phyloP scores from a whole-genome alignment of 2,888 invertebrate species.

The Sthenelais limicola region DNA sequence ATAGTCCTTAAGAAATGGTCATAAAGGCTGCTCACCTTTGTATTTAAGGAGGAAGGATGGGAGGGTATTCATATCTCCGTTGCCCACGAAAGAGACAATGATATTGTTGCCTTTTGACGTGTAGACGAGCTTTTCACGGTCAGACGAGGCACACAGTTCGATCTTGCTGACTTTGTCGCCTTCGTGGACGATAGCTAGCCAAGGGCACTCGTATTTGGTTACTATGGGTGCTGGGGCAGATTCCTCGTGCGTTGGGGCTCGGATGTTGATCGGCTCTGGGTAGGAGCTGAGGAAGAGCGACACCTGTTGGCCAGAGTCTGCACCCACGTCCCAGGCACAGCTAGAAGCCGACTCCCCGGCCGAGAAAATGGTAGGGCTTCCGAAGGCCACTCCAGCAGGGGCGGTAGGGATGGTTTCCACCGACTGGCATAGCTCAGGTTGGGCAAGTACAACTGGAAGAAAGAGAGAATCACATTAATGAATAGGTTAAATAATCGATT shows the following conservation, averaged over 20 bases:
- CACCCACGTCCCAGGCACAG: slow-evolving; percentile 25
- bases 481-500: too few species aligned
- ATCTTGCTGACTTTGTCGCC: slow-evolving; percentile 5
- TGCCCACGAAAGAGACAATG: slow-evolving; percentile 18
- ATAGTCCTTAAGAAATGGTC: background rate
- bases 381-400: slow-evolving; percentile 2
- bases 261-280: slow-evolving; percentile 6
- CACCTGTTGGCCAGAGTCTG: slow-evolving; percentile 25
- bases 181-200: slow-evolving; percentile 13
- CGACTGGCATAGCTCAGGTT: slow-evolving; percentile 34
- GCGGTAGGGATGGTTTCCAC: background rate
- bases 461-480: too few species aligned
- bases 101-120: slow-evolving; percentile 1
- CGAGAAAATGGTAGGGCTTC: background rate
- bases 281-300: slow-evolving; percentile 8
- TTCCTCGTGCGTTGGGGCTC: background rate
- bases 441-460: background rate
- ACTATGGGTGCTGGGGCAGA: background rate
- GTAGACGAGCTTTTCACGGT: slow-evolving; percentile 19
- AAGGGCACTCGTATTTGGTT: background rate
- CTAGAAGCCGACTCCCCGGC: background rate
- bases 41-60: slow-evolving; percentile 36
- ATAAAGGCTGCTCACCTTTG: slow-evolving; percentile 6
- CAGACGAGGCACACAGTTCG: slow-evolving; percentile 8
- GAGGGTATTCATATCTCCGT: slow-evolving; percentile 2